Evolutionary conservation across 2,888 invertebrate genomes (phyloP).

Genomic region (Entomobrya multifasciata): DNA sequence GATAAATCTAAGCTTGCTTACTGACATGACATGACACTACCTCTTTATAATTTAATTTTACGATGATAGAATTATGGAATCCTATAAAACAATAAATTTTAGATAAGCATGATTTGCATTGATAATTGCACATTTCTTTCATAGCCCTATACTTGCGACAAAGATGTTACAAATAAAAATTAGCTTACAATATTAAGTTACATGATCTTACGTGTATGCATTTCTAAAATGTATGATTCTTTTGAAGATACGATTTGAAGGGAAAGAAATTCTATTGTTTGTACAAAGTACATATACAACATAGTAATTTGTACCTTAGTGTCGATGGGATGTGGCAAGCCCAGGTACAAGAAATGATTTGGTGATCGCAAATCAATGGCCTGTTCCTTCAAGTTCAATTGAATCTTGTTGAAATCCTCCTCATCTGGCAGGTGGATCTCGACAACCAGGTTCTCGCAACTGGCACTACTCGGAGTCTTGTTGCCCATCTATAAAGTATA

Average conservation of each 20-base stretch:
- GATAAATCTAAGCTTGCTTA: too few relatives aligned
- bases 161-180: too few relatives aligned
- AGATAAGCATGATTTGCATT: not conserved
- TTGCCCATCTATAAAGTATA: slow-evolving; percentile 86
- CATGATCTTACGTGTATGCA: too few relatives aligned
- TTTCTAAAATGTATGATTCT: too few relatives aligned
- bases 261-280: too few relatives aligned
- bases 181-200: too few relatives aligned
- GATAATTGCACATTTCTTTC: not conserved
- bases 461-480: slow-evolving; percentile 89
- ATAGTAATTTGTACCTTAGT: slow-evolving; percentile 82
- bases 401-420: slow-evolving; percentile 87
- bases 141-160: too few relatives aligned
- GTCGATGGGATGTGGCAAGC: slow-evolving; percentile 91
- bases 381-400: slow-evolving; percentile 85
- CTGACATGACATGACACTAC: too few relatives aligned
- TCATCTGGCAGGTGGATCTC: slow-evolving; percentile 89
- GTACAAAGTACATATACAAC: not conserved
- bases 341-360: slow-evolving; percentile 87
- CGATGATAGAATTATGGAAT: too few relatives aligned
- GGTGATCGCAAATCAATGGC: slow-evolving; percentile 86
- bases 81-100: not conserved
- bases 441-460: slow-evolving; percentile 94
- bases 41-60: not conserved
- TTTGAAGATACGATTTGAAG: too few relatives aligned